phyloP scores from a whole-genome alignment of 2,797 vertebrate species.

The Anguilla megastoma region DNA sequence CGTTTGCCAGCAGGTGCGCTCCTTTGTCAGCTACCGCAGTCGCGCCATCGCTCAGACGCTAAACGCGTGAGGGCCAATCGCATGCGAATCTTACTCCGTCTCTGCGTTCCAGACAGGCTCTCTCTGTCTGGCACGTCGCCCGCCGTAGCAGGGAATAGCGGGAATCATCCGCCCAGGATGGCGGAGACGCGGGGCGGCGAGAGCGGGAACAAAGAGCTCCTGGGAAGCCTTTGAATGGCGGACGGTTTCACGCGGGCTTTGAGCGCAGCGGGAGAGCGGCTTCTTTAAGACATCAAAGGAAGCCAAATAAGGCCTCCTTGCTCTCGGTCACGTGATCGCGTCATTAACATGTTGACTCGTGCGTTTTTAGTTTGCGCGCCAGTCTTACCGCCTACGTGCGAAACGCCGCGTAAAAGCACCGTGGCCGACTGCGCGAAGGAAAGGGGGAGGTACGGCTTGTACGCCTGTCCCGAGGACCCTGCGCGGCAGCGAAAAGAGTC shows the following conservation, averaged over 20 bases:
- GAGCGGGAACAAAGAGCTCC: neutral
- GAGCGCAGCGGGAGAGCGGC: neutral
- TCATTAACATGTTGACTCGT: slow-evolving; percentile 19
- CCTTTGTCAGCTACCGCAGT: neutral
- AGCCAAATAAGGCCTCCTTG: neutral
- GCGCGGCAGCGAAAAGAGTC: neutral
- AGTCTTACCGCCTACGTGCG: slow-evolving; percentile 36
- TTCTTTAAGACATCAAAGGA: neutral
- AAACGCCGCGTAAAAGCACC: slow-evolving; percentile 10
- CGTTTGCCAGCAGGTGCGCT: neutral
- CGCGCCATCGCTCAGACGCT: neutral
- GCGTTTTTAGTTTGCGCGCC: slow-evolving; percentile 23
- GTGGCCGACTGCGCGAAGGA: slow-evolving; percentile 39
- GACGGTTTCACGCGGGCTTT: slow-evolving; percentile 34
- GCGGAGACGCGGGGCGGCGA: neutral
- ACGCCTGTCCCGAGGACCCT: neutral
- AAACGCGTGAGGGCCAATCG: neutral
- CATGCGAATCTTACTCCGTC: neutral
- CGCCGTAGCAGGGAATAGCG: neutral
- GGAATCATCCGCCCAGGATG: neutral
- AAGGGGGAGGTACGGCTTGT: neutral
- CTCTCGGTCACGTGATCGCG: neutral
- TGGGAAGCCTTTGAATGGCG: slow-evolving; percentile 28
- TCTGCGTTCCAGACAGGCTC: neutral
- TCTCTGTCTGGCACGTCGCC: neutral